These are phyloP conservation scores for Turnix velox DNA, from an alignment of 2,113 vertebrate species.

Conservation along the genomic window DNA sequence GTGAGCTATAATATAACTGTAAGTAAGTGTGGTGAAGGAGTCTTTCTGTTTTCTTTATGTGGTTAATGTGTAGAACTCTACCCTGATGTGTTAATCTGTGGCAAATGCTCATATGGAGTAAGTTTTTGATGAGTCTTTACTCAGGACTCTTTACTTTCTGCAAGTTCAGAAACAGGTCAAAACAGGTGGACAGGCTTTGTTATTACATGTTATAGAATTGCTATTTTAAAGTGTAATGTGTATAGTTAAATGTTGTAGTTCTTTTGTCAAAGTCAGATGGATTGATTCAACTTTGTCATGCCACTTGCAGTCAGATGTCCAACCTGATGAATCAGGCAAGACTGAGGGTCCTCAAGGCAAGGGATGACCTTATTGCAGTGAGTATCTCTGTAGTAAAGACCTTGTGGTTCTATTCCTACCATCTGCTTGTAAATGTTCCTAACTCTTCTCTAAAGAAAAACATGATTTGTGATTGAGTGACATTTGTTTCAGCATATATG, in stretches of 20 bases:
- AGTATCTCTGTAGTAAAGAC: conserved; percentile 59
- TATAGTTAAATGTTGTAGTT: neutral
- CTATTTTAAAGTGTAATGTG: neutral
- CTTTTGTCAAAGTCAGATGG: neutral
- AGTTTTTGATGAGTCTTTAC: neutral
- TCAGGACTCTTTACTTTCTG: no score
- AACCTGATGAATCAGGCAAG: conserved; percentile 98
- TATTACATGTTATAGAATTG: neutral
- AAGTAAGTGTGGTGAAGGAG: neutral
- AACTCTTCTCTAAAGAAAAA: neutral
- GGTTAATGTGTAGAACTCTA: neutral
- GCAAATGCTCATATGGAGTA: neutral
- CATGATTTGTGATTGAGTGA: neutral
- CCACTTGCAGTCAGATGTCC: conserved; percentile 89
- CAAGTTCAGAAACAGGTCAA: neutral
- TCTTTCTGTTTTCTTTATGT: neutral
- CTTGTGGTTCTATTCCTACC: neutral
- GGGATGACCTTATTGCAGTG: conserved; percentile 95
- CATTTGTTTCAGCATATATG: neutral
- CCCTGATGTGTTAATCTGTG: neutral
- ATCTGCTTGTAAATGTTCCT: neutral
- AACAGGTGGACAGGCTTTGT: neutral
- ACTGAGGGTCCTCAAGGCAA: conserved; percentile 94
- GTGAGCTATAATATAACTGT: neutral
- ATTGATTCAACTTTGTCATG: conserved; percentile 10